phyloP scores from a whole-genome alignment of 2,113 vertebrate genomes.

The Triplophysa rosa region DNA sequence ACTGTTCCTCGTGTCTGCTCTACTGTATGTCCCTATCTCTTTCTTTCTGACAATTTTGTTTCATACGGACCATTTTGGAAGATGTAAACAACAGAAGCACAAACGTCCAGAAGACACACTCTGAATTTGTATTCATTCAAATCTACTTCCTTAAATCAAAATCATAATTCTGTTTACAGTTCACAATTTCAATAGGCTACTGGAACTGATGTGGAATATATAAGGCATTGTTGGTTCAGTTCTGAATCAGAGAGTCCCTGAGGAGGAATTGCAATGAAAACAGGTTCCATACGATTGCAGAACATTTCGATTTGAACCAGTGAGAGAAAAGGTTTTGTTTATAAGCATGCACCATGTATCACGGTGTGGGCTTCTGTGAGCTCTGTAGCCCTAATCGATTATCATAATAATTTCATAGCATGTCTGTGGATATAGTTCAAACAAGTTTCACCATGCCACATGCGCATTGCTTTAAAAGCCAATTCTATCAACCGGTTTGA shows the following conservation, averaged over 20 bases:
- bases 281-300: background rate
- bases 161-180: too few species aligned
- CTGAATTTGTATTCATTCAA: too few species aligned
- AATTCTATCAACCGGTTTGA: background rate
- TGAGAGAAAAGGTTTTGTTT: background rate
- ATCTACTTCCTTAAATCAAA: too few species aligned
- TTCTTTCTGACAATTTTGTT: background rate
- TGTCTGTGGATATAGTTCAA: conserved; percentile 6
- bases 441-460: background rate
- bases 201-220: too few species aligned
- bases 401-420: conserved; percentile 20
- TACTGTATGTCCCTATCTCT: background rate
- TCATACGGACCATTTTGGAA: too few species aligned
- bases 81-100: too few species aligned
- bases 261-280: background rate
- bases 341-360: background rate
- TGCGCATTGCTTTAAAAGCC: background rate
- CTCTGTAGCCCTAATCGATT: conserved; percentile 20
- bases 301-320: background rate
- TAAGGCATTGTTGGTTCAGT: too few species aligned
- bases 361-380: background rate
- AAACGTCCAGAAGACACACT: too few species aligned
- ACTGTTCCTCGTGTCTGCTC: background rate
- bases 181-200: too few species aligned
- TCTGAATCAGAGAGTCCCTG: background rate